Evolutionary conservation across 2,888 invertebrate genomes (phyloP), one percentile per base, ranked within the genome.

Genomic region (Belgica antarctica): DNA sequence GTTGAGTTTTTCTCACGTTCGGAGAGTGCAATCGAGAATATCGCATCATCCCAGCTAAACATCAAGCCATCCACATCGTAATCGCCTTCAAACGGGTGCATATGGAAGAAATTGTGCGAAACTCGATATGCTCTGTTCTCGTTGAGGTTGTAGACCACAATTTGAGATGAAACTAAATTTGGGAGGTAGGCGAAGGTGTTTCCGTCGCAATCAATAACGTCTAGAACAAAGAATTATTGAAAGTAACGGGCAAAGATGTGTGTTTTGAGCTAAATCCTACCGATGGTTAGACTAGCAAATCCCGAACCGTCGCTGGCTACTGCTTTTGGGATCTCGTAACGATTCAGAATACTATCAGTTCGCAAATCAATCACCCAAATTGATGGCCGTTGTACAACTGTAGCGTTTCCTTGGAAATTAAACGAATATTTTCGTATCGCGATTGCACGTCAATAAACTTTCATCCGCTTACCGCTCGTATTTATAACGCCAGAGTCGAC

Each of bases 1-100:
- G 59, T 19, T 4, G 74, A 81, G 85, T 12, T 86, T 85, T 73
- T 86, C 83, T 79, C 77, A 0, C 78, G 76, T 0, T 83, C 82
- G 0, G 86, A 84, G 12, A 89, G 75, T 0, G 87, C 86, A 1
- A 89, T 77, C 71, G 90, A 90, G 78, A 92, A 91, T 10, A 92
- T 82, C 0, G 91, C 91, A 75, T 92, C 92, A 72, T 85, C 86
- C 91, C 90, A 92, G 75, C 88, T 87, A 80, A 90, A 92, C 0
- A 81, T 78, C 73, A 88, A 83, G 0, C 87, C 89, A 31, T 86
- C 86, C 65, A 91, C 82, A 62, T 83, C 81, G 70, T 88, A 83
- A 73, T 88, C 86, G 0, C 89, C 89, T 74, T 82, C 81, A 0
- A 84, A 75, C 0, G 92, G 90, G 75, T 90, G 89, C 74, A 90